Evolutionary conservation across 2,113 vertebrate genomes (phyloP).

Genomic region (Chrysemys picta): DNA sequence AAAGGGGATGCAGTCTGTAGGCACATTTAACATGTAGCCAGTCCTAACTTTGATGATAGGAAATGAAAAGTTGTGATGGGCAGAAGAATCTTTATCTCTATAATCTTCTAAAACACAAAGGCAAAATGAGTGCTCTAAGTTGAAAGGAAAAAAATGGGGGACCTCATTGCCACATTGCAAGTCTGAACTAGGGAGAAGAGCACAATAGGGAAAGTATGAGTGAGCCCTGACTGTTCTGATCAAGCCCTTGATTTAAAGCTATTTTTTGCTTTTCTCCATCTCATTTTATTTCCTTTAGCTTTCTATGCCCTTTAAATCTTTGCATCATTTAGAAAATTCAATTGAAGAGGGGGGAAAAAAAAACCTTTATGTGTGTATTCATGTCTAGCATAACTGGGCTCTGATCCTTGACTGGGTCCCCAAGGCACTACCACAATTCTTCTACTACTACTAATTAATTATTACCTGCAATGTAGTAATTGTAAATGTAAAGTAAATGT

Average conservation of each 20-base stretch:
- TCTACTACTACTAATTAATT: background rate
- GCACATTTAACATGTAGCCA: background rate
- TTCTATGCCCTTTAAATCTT: background rate
- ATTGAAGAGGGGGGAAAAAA: background rate
- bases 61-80: slow-evolving; percentile 12
- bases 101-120: background rate
- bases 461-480: too few relatives aligned
- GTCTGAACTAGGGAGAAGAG: background rate
- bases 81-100: slow-evolving; percentile 1
- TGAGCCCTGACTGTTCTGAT: background rate
- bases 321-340: background rate
- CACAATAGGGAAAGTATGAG: background rate
- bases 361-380: background rate
- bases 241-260: background rate
- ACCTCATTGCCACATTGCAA: background rate
- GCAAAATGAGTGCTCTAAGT: background rate
- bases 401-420: background rate
- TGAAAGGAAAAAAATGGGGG: background rate
- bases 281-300: background rate
- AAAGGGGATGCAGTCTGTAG: background rate
- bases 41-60: slow-evolving; percentile 14
- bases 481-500: too few relatives aligned
- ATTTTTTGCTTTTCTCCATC: background rate
- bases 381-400: background rate
- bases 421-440: background rate